phyloP scores from a whole-genome alignment of 2,113 vertebrate genomes.

The Todiramphus saurophagus region DNA sequence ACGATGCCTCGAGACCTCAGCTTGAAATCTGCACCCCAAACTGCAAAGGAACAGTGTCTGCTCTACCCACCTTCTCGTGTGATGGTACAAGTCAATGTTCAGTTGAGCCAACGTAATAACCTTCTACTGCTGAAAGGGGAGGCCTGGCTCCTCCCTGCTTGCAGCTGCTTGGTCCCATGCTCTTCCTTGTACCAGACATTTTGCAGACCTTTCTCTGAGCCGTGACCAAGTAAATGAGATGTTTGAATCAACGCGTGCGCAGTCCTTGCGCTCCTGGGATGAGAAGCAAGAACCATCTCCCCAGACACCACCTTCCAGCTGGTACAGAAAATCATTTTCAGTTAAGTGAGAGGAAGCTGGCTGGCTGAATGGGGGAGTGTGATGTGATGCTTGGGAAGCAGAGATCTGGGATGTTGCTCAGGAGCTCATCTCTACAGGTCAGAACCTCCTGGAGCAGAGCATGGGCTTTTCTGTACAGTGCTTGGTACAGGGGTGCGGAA shows the following conservation, averaged over 20 bases:
- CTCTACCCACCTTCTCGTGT: background rate
- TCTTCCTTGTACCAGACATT: background rate
- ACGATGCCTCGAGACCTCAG: background rate
- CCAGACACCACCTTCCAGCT: background rate
- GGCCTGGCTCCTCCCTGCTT: background rate
- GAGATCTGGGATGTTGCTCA: background rate
- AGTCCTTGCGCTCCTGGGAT: background rate
- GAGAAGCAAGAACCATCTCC: background rate
- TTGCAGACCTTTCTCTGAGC: background rate
- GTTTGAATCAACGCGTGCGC: background rate
- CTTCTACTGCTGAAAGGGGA: background rate
- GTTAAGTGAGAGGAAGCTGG: too few relatives aligned
- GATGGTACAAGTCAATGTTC: background rate
- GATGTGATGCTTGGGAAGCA: background rate
- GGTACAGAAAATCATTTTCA: background rate
- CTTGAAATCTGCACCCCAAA: background rate
- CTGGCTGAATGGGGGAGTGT: fast-evolving
- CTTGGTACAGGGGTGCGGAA: background rate
- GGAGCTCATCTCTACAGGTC: background rate
- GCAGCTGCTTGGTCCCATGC: background rate
- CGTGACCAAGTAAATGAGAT: background rate
- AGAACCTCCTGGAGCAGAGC: background rate
- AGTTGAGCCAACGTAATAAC: background rate
- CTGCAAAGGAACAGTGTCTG: background rate
- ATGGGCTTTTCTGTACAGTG: background rate